Base-by-base conservation (phyloP, 1,140 invertebrate genomes). In the Ylistrum balloti region DNA sequence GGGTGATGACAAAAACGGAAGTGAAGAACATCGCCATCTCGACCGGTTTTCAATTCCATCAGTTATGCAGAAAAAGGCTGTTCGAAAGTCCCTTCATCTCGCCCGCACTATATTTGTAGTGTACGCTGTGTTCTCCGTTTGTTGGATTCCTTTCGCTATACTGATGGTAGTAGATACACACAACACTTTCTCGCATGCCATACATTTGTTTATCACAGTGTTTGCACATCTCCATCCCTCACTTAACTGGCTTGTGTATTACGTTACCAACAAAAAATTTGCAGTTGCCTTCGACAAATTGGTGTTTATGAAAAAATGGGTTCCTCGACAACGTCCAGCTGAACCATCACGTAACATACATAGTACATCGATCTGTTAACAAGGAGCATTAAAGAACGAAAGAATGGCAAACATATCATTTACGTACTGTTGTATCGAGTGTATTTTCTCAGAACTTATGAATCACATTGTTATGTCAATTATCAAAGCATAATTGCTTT, bases 181-280 rank as follows among this genome's bases (percentile, higher is more conserved):
- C 33, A 91, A 93, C 86, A 90, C 45, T 5, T 92, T 92, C 48
- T 33, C 92, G 0, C 91, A 93, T 33, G 90, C 85, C 32, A 33
- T 90, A 2, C 93, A 94, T 87, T 17, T 92, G n/a, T 93, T 91
- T 86, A 92, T 94, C 22, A 92, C 91, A 28, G 90, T 90, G 7
- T 93, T 92, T 89, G 94, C 94, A 15, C 94, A 94, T 48, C n/a
- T 94, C 2, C 92, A 94, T 88, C 93, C 94, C n/a, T 94, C 93
- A 0, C 38, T 94, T 0, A 94, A 94, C 88, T 94, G 92, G 92
- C 88, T 94, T 1, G 92, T 94, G 17, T 94, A 94, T 87, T 93
- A 92, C 33, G 34, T 89, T 32, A 94, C 93, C 17, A 92, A 94
- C 74, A 92, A 85, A 45, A 92, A 94, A 35, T 93, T 94, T 88